A percentile compares a stretch with the other conserved stretches of the same genome.
Conservation (phyloP, 2,888 invertebrate species). For the Octonoba sinensis region DNA sequence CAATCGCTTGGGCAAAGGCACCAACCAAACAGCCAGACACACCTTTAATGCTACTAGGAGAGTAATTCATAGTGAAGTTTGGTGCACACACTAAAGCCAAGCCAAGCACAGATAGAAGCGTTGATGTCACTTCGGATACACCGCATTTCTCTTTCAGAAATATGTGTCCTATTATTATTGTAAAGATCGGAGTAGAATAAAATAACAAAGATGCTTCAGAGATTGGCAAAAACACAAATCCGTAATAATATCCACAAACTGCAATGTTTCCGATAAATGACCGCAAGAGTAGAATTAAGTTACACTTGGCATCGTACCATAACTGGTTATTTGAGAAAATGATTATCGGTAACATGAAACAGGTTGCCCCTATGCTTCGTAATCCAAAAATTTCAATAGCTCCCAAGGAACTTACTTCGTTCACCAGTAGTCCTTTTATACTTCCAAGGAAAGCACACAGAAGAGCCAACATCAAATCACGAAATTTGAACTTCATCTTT, state of each 20-base stretch:
- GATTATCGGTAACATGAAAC: constrained; percentile 35
- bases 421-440: constrained; percentile 51
- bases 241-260: constrained; percentile 51
- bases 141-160: constrained; percentile 57
- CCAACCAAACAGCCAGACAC: constrained; percentile 40
- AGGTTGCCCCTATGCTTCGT: constrained; percentile 36
- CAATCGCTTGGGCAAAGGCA: constrained; percentile 49
- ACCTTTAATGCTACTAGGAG: constrained; percentile 8
- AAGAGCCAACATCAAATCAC: constrained; percentile 41
- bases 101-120: constrained; percentile 17
- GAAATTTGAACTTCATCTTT: constrained; percentile 17
- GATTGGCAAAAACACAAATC: constrained; percentile 48
- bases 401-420: constrained; percentile 36
- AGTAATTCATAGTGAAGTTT: background rate
- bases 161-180: constrained; percentile 39
- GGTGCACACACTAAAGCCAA: constrained; percentile 35
- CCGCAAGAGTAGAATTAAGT: constrained; percentile 26
- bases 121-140: constrained; percentile 3
- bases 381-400: constrained; percentile 56
- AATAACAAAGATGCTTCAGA: constrained; percentile 55
- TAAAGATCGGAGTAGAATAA: constrained; percentile 50
- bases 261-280: constrained; percentile 54
- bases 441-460: constrained; percentile 53
- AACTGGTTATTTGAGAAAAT: constrained; percentile 19
- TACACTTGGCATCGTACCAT: constrained; percentile 17